Conservation (phyloP, 2,888 invertebrate species). For the Acanthacorydalis orientalis region DNA sequence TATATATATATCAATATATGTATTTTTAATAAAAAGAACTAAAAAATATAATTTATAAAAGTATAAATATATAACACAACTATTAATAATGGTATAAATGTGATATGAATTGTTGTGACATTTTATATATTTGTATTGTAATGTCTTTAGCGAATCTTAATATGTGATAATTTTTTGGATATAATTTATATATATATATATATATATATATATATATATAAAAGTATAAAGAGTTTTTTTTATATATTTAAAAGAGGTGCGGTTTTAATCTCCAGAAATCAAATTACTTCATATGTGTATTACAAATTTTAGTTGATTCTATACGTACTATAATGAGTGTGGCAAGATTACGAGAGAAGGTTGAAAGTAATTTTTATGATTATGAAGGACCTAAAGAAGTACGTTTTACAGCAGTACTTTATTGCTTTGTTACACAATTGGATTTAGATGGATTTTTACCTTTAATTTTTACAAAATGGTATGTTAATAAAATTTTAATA, state of each 20-base stretch:
- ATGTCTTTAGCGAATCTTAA: too few relatives aligned
- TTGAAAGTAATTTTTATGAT: slow-evolving; percentile 19
- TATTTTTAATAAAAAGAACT: not conserved
- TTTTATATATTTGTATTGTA: too few relatives aligned
- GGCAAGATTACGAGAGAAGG: slow-evolving; percentile 30
- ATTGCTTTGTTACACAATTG: slow-evolving; percentile 48
- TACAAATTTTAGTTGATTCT: slow-evolving; percentile 25
- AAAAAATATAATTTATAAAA: too few relatives aligned
- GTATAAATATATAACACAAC: too few relatives aligned
- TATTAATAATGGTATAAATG: too few relatives aligned
- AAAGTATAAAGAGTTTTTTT: too few relatives aligned
- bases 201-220: too few relatives aligned
- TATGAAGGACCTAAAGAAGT: slow-evolving; percentile 18
- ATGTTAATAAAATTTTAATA: slow-evolving; percentile 17
- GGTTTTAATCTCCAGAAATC: too few relatives aligned
- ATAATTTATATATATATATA: too few relatives aligned
- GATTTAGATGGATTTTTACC: slow-evolving; percentile 41
- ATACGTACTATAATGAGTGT: slow-evolving; percentile 42
- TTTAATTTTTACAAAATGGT: slow-evolving; percentile 29
- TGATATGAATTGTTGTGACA: too few relatives aligned
- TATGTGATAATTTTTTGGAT: too few relatives aligned
- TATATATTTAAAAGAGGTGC: too few relatives aligned
- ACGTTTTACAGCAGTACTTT: slow-evolving; percentile 51
- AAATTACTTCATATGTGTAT: not conserved
- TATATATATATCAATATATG: not conserved